phyloP scores from a whole-genome alignment of 2,888 invertebrate species.

The Salticus scenicus region DNA sequence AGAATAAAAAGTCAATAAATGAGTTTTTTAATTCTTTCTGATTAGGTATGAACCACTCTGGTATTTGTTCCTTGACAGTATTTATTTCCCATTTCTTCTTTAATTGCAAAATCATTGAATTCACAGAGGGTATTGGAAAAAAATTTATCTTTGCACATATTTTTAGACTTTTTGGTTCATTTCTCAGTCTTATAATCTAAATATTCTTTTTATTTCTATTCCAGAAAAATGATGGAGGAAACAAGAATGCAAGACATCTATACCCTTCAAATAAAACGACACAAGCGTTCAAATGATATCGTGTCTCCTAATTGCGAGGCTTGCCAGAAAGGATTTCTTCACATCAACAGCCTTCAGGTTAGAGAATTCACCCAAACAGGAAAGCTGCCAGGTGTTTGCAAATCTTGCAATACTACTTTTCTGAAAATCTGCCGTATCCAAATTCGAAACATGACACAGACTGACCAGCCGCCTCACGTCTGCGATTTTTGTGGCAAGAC shows the following conservation, averaged over 20 bases:
- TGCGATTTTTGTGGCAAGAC: slow-evolving; percentile 41
- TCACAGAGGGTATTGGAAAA: too few relatives aligned
- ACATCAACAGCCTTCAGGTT: slow-evolving; percentile 56
- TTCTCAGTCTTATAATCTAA: too few relatives aligned
- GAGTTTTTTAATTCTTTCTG: too few relatives aligned
- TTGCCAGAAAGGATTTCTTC: slow-evolving; percentile 53
- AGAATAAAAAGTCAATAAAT: too few relatives aligned
- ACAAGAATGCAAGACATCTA: slow-evolving; percentile 42
- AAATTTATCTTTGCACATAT: too few relatives aligned
- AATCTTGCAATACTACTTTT: slow-evolving; percentile 43
- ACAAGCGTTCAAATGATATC: slow-evolving; percentile 10
- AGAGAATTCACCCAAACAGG: slow-evolving; percentile 52
- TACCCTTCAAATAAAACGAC: slow-evolving; percentile 55
- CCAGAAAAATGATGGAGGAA: too few relatives aligned
- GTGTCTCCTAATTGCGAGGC: slow-evolving; percentile 50
- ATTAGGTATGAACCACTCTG: too few relatives aligned
- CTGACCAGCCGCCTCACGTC: slow-evolving; percentile 34
- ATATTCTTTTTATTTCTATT: too few relatives aligned
- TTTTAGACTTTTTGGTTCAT: too few relatives aligned
- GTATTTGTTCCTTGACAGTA: too few relatives aligned
- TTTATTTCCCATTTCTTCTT: too few relatives aligned
- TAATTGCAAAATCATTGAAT: too few relatives aligned
- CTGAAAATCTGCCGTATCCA: slow-evolving; percentile 55
- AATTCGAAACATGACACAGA: slow-evolving; percentile 41
- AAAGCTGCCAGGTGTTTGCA: slow-evolving; percentile 58